Evolutionary conservation across 2,797 vertebrate genomes (phyloP).

Genomic region (Tadarida brasiliensis): DNA sequence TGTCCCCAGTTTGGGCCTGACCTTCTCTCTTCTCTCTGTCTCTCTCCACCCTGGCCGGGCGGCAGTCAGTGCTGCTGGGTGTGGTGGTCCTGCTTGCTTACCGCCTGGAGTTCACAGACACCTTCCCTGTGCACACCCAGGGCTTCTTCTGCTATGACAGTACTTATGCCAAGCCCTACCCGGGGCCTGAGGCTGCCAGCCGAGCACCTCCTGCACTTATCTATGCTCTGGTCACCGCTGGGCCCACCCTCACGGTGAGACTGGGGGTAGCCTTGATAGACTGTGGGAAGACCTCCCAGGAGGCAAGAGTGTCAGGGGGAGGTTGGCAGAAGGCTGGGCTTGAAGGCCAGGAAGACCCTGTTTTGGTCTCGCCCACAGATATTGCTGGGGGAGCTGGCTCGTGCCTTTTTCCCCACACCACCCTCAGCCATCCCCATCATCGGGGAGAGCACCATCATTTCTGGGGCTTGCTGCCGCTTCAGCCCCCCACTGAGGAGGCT

Average conservation of each 20-base stretch:
- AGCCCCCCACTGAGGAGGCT: constrained; percentile 94
- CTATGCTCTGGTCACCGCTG: constrained; percentile 94
- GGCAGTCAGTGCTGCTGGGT: constrained; percentile 95
- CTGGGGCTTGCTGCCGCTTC: constrained; percentile 95
- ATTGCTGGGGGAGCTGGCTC: constrained; percentile 93
- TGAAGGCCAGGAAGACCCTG: constrained; percentile 39
- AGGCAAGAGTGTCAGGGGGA: not conserved
- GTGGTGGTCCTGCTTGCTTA: constrained; percentile 94
- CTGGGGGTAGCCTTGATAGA: not conserved
- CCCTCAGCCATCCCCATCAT: constrained; percentile 81
- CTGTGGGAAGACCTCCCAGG: not conserved
- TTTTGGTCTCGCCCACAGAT: constrained; percentile 87
- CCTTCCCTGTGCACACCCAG: constrained; percentile 94
- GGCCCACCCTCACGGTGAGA: constrained; percentile 94
- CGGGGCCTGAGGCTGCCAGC: constrained; percentile 94
- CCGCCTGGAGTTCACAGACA: constrained; percentile 97
- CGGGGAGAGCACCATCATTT: constrained; percentile 94
- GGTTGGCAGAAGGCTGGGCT: not conserved
- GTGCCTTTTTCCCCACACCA: constrained; percentile 91
- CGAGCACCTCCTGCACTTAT: constrained; percentile 94
- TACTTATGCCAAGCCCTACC: constrained; percentile 94
- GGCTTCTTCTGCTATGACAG: constrained; percentile 97
- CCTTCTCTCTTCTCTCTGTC: constrained; percentile 70
- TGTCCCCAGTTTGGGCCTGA: not conserved
- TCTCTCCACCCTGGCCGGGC: constrained; percentile 83